Evolutionary conservation across 2,797 vertebrate genomes (phyloP), one percentile per base, ranked within the genome.

Genomic region (Synanceia verrucosa): DNA sequence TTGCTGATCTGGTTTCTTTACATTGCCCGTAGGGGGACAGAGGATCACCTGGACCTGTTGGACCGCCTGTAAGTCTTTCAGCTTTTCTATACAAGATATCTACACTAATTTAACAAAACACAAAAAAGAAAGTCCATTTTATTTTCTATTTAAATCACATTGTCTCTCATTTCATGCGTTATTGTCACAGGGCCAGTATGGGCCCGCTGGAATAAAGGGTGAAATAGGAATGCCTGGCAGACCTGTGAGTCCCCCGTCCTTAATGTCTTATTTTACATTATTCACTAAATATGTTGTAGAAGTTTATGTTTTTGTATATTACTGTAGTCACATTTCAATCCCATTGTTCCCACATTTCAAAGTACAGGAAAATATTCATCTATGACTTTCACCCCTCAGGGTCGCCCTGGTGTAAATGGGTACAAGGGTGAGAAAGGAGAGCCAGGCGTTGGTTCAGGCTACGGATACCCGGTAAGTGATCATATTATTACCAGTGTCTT

Each of bases 211-310:
- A 51, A 68, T 93, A 44, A 99, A 99, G 75, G 98, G 98, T 58
- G 98, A 99, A 93, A 96, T 99, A 0, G 98, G 97, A 87, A 96
- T 99, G 90, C 98, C 98, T 0, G 98, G 98, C 78, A 94, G 98
- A 91, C 95, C 98, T 1, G 98, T 99, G 86, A 97, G 97, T 93
- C 47, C 63, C 5, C 9, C 2, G 16, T 39, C 16, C n/a, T 8
- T 44, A 1, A 5, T 37, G 29, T 16, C 23, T 47, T 11, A 28
- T 11, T 18, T 70, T 66, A 4, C 33, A 23, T 7, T 36, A 36
- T 46, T 9, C 52, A 2, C 41, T n/a, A 19, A 24, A 41, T 37
- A 36, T 34, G 5, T 43, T 29, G 2, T 6, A 8, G 9, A 29
- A 8, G 28, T 48, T 4, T 50, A 12, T 56, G 9, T 46, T 33